Evolutionary conservation across 2,113 vertebrate species (phyloP).

Genomic region (Forbesichthys agassizii): DNA sequence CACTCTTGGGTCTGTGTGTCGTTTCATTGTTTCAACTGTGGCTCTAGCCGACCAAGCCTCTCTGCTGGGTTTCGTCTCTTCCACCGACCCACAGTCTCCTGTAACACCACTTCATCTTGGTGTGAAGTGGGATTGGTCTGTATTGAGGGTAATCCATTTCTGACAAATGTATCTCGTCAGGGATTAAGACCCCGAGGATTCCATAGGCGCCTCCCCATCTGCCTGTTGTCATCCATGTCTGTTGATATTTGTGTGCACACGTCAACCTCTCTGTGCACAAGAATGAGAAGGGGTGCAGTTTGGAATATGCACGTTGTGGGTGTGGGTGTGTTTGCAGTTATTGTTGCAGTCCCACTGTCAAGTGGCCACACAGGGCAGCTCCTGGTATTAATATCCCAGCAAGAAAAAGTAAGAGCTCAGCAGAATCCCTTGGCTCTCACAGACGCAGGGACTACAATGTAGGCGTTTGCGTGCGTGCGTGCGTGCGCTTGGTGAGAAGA

Average conservation of each 20-base stretch:
- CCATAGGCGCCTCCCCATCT: slow-evolving; percentile 62
- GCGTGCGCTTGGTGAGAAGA: slow-evolving; percentile 23
- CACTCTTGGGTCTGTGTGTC: no score
- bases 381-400: slow-evolving; percentile 59
- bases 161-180: slow-evolving; percentile 73
- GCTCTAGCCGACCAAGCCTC: background rate
- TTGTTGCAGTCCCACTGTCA: slow-evolving; percentile 54
- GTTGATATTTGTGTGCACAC: slow-evolving; percentile 45
- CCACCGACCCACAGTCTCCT: slow-evolving; percentile 7
- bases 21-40: no score
- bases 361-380: slow-evolving; percentile 57
- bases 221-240: slow-evolving; percentile 50
- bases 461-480: slow-evolving; percentile 32
- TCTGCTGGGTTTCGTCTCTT: slow-evolving; percentile 34
- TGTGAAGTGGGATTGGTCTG: slow-evolving; percentile 60
- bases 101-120: slow-evolving; percentile 40
- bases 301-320: background rate
- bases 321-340: slow-evolving; percentile 45
- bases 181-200: slow-evolving; percentile 70
- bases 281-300: slow-evolving; percentile 5
- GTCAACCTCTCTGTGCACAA: background rate
- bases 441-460: slow-evolving; percentile 49
- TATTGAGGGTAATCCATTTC: slow-evolving; percentile 78
- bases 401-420: slow-evolving; percentile 59
- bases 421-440: slow-evolving; percentile 59